Evolutionary conservation across 2,797 vertebrate genomes (phyloP).

Genomic region (Agapornis canus): DNA sequence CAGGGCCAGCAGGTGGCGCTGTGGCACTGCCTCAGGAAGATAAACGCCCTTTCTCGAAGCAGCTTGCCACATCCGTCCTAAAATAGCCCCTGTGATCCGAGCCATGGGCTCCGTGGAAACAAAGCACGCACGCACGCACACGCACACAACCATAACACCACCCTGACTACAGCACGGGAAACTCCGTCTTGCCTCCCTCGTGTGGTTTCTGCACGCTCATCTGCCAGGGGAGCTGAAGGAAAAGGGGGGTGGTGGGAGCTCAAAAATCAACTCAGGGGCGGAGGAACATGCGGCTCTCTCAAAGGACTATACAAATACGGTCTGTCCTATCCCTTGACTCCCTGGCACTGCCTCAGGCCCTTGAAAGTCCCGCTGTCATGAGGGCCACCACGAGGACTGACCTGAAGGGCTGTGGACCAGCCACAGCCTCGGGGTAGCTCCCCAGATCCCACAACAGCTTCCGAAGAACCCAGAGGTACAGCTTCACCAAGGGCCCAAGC

Average conservation of each 20-base stretch:
- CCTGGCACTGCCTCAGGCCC: background rate
- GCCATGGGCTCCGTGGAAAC: background rate
- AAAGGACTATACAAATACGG: background rate
- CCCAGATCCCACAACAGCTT: background rate
- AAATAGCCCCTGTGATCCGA: background rate
- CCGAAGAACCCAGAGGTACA: background rate
- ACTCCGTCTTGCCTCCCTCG: background rate
- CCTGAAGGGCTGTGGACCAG: background rate
- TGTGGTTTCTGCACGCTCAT: background rate
- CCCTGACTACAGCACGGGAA: background rate
- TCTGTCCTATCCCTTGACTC: background rate
- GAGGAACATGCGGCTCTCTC: background rate
- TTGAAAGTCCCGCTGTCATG: background rate
- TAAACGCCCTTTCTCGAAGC: accelerated
- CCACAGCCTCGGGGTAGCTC: accelerated
- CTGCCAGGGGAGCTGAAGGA: background rate
- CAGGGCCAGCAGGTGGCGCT: background rate
- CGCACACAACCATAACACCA: background rate
- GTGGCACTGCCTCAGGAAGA: background rate
- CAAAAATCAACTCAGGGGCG: background rate
- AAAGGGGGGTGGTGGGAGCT: background rate
- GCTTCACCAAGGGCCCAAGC: background rate
- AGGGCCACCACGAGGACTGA: accelerated
- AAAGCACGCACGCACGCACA: background rate
- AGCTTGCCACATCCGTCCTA: background rate